Evolutionary conservation across 2,888 invertebrate species (phyloP).

Genomic region (Suillia variegata): DNA sequence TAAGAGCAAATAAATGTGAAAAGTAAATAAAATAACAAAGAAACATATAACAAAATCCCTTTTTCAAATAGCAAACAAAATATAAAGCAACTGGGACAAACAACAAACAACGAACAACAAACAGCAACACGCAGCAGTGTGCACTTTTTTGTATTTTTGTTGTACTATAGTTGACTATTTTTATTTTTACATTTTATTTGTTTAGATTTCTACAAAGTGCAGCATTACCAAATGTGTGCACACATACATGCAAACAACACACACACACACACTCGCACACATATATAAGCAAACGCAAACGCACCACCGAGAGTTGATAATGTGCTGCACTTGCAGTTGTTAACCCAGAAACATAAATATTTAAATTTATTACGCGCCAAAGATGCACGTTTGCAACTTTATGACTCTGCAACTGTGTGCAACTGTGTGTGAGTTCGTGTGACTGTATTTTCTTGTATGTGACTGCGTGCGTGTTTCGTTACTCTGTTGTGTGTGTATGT

Average conservation of each 20-base stretch:
- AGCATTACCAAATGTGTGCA: conserved; percentile 1
- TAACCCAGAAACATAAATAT: conserved; percentile 51
- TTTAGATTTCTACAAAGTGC: conserved; percentile 4
- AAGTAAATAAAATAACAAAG: no score
- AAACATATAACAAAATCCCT: no score
- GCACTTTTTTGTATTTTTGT: no score
- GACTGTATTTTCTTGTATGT: background rate
- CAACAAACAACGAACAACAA: no score
- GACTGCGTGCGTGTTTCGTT: background rate
- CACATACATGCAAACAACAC: background rate
- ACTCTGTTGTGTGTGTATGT: no score
- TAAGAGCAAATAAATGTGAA: no score
- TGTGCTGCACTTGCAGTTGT: conserved; percentile 25
- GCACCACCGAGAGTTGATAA: background rate
- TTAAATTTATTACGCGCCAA: conserved; percentile 33
- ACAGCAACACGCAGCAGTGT: no score
- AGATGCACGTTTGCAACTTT: conserved; percentile 1
- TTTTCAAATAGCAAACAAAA: no score
- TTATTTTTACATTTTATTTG: background rate
- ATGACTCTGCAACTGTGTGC: background rate
- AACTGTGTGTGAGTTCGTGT: background rate
- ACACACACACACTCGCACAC: background rate
- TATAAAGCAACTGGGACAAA: no score
- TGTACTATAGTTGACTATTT: no score
- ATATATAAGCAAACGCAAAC: conserved; percentile 1